phyloP scores from a whole-genome alignment of 2,797 vertebrate species.

The Halcyon badia region DNA sequence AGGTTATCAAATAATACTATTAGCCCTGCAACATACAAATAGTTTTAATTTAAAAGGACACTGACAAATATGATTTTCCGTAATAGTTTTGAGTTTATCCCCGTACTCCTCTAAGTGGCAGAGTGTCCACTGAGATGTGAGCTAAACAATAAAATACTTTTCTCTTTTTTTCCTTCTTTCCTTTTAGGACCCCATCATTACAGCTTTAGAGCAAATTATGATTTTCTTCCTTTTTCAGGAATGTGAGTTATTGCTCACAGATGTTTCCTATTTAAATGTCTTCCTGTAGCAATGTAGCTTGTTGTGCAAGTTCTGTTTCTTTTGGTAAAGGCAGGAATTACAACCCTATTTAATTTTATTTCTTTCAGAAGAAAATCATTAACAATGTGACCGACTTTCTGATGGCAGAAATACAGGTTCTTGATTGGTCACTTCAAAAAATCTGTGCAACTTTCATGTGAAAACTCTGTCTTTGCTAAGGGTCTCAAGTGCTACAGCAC shows the following conservation, averaged over 20 bases:
- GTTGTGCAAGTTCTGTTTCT: not conserved
- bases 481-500: not conserved
- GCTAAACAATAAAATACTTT: not conserved
- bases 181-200: not conserved
- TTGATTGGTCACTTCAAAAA: not conserved
- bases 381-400: not conserved
- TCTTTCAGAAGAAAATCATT: not conserved
- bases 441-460: not conserved
- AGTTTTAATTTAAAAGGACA: conserved; percentile 64
- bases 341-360: not conserved
- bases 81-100: not conserved
- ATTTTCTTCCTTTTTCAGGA: not conserved
- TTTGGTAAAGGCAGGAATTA: not conserved
- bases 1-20: not conserved
- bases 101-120: not conserved
- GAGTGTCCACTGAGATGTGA: not conserved
- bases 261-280: not conserved
- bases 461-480: not conserved
- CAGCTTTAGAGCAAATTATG: not conserved
- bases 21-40: not conserved
- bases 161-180: not conserved
- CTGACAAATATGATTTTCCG: not conserved
- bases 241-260: not conserved
- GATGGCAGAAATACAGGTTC: not conserved
- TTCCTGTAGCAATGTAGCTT: not conserved